Percentiles rank a stretch among this genome's conserved stretches.
Evolutionary conservation across 2,797 vertebrate genomes (phyloP).

Genomic region (Crypturellus tataupa): DNA sequence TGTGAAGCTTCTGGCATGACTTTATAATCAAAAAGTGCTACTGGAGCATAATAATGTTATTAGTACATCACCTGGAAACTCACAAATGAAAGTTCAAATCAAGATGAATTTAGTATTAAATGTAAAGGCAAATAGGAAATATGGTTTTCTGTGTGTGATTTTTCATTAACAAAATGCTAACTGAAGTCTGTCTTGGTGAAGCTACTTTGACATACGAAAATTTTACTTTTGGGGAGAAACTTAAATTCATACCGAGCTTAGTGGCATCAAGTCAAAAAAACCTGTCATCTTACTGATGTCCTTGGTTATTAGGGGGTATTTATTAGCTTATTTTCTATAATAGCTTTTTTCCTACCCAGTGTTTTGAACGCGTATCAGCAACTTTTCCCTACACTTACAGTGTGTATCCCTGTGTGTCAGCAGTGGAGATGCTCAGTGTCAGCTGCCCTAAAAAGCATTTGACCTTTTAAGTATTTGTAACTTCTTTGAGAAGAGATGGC

Average conservation of each 20-base stretch:
- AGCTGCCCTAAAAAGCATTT: background rate
- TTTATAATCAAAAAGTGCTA: conserved; percentile 37
- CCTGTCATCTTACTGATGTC: background rate
- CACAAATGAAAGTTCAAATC: background rate
- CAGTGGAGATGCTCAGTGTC: background rate
- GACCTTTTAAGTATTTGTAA: background rate
- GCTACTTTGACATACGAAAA: background rate
- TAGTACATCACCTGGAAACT: conserved; percentile 42
- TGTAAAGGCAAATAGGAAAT: background rate
- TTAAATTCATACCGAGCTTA: background rate
- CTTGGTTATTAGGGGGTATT: background rate
- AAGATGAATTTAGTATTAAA: background rate
- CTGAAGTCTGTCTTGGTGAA: background rate
- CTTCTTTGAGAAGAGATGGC: background rate
- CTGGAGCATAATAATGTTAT: conserved; percentile 48
- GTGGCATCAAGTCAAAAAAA: background rate
- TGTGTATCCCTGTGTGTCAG: background rate
- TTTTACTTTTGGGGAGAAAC: background rate
- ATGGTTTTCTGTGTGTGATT: background rate
- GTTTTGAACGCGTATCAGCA: background rate
- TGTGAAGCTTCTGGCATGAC: conserved; percentile 47
- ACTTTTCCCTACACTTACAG: background rate
- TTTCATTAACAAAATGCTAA: background rate
- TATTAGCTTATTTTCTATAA: background rate
- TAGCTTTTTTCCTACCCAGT: background rate